These are phyloP conservation scores for Corvus hawaiiensis DNA, from an alignment of 2,113 vertebrate genomes.

Conservation along the genomic window DNA sequence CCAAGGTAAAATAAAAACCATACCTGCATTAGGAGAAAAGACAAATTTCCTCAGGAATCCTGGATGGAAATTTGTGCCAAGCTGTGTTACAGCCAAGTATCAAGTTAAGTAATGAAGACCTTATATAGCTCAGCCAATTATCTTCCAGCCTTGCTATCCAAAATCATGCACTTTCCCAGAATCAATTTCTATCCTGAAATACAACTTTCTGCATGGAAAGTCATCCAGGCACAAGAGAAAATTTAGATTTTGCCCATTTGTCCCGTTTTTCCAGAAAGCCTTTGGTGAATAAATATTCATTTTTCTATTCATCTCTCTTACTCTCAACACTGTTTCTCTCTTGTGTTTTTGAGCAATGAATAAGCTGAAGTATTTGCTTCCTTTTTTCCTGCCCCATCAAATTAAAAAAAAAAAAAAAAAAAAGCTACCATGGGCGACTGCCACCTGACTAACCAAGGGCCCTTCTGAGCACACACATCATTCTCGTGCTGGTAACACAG, in stretches of 20 bases:
- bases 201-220: background rate
- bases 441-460: conserved; percentile 30
- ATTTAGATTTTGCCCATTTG: background rate
- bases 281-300: background rate
- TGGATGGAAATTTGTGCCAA: background rate
- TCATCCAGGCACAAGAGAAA: background rate
- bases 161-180: background rate
- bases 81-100: background rate
- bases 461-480: background rate
- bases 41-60: background rate
- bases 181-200: background rate
- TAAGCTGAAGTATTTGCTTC: background rate
- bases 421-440: background rate
- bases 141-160: background rate
- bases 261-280: background rate
- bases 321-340: background rate
- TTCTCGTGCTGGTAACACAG: conserved; percentile 34
- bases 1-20: background rate
- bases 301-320: background rate
- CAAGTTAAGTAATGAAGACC: background rate
- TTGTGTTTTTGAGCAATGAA: background rate
- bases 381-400: background rate
- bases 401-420: background rate
- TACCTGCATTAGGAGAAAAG: background rate
- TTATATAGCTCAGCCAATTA: background rate